phyloP scores from a whole-genome alignment of 1,140 invertebrate genomes.

The Varroa destructor region DNA sequence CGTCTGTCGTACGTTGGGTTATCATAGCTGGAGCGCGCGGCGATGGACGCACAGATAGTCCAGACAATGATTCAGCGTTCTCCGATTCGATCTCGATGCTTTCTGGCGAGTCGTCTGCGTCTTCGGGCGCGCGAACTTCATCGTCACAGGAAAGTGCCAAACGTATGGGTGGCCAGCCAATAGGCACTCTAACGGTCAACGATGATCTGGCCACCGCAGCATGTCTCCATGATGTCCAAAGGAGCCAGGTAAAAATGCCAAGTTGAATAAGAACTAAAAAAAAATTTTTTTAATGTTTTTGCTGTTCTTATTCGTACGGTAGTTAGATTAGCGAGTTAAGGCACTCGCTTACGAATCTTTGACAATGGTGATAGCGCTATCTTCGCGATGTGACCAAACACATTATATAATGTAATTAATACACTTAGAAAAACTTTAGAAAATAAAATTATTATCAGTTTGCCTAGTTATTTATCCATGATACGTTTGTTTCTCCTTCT shows the following conservation, averaged over 20 bases:
- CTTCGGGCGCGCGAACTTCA: constrained; percentile 57
- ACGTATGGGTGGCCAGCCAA: constrained; percentile 28
- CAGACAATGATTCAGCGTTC: constrained; percentile 93
- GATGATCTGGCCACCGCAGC: constrained; percentile 28
- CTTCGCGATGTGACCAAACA: too few species aligned
- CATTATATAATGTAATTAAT: too few species aligned
- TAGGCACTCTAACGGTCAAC: constrained; percentile 36
- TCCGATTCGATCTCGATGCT: constrained; percentile 84
- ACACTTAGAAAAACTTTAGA: too few species aligned
- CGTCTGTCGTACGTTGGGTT: too few species aligned
- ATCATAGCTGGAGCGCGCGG: not conserved
- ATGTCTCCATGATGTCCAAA: constrained; percentile 33
- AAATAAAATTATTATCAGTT: too few species aligned
- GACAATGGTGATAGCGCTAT: too few species aligned
- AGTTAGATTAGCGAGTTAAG: too few species aligned
- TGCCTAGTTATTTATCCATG: too few species aligned
- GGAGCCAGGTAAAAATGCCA: constrained; percentile 28
- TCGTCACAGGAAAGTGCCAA: constrained; percentile 38
- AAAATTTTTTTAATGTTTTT: not conserved
- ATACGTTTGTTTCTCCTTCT: too few species aligned
- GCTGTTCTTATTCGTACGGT: too few species aligned
- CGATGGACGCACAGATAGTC: constrained; percentile 64
- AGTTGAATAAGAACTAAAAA: not conserved
- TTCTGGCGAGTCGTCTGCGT: constrained; percentile 75
- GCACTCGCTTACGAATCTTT: too few species aligned